Evolutionary conservation across 2,797 vertebrate genomes (phyloP).

Genomic region (Dipus sagitta): DNA sequence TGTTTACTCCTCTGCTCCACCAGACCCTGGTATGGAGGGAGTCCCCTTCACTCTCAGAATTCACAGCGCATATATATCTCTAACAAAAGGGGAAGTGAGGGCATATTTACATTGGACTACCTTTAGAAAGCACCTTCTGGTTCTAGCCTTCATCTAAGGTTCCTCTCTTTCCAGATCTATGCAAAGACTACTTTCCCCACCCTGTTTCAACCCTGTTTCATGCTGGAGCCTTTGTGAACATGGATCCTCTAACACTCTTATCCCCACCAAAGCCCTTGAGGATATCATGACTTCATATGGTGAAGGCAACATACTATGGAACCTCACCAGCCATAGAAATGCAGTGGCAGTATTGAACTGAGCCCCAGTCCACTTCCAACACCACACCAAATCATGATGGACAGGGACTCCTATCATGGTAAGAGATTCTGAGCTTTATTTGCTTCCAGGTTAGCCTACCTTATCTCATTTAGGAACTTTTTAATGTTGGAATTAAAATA

Average conservation of each 20-base stretch:
- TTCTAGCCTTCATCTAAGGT: accelerated
- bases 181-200: too few relatives aligned
- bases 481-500: too few relatives aligned
- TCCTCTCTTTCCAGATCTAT: not conserved
- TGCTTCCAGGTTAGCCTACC: not conserved
- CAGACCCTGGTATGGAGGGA: not conserved
- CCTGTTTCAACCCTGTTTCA: not conserved
- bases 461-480: not conserved
- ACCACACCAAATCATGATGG: not conserved
- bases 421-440: not conserved
- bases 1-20: not conserved
- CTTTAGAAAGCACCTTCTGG: not conserved
- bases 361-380: accelerated
- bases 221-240: not conserved
- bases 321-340: not conserved
- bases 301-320: not conserved
- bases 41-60: not conserved
- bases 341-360: too few relatives aligned
- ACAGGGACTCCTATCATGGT: not conserved
- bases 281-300: not conserved
- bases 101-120: too few relatives aligned
- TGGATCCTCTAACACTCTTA: not conserved
- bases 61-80: not conserved
- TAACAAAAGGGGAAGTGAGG: not conserved
- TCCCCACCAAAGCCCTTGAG: not conserved